A percentile compares a stretch with the other conserved stretches of the same genome.
These are phyloP conservation scores for Atta colombica DNA, from an alignment of 1,140 invertebrate genomes.

Conservation along the genomic window DNA sequence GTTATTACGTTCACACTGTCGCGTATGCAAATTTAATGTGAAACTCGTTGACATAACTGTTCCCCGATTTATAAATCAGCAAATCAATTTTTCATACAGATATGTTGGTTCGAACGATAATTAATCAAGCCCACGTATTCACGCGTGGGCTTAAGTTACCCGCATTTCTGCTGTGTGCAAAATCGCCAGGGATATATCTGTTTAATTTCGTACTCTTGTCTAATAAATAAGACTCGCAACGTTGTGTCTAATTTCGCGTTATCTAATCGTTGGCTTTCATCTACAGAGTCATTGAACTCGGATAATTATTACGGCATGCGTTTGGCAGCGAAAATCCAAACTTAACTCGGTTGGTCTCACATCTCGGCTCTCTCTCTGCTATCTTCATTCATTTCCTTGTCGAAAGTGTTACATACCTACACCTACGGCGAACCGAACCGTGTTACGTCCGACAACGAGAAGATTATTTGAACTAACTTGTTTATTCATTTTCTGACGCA, in stretches of 20 bases:
- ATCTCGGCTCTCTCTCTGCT: background rate
- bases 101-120: conserved; percentile 11
- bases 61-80: background rate
- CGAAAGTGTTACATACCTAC: background rate
- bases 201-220: background rate
- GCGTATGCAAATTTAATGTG: conserved; percentile 17
- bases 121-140: conserved; percentile 17
- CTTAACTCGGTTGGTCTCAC: conserved; percentile 60
- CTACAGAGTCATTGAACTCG: conserved; percentile 51
- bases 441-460: background rate
- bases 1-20: conserved; percentile 14
- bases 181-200: background rate
- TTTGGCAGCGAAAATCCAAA: conserved; percentile 55
- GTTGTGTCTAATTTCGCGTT: conserved; percentile 19
- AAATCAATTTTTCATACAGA: conserved; percentile 28
- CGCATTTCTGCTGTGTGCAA: background rate
- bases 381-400: conserved; percentile 34
- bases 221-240: background rate
- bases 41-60: background rate
- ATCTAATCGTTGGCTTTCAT: conserved; percentile 54
- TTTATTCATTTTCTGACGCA: background rate
- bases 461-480: conserved; percentile 27
- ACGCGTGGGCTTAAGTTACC: background rate
- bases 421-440: background rate
- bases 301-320: conserved; percentile 13